Conservation (phyloP, 2,888 invertebrate genomes). For the Ypsolopha scabrella region DNA sequence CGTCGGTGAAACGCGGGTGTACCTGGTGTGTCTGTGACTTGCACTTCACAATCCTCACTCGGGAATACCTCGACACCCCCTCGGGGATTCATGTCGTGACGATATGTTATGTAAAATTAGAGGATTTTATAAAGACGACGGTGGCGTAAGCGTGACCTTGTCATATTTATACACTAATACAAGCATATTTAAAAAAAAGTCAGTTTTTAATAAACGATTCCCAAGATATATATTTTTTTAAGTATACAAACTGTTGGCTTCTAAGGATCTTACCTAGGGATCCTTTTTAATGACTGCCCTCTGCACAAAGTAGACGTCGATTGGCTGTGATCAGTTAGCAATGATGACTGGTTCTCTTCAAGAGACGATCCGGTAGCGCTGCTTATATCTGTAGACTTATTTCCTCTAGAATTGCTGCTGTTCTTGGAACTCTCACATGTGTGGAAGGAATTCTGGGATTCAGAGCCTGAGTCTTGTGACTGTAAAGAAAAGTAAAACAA, state of each 20-base stretch:
- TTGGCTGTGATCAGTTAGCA: constrained; percentile 57
- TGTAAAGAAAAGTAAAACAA: constrained; percentile 19
- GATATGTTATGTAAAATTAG: too few relatives aligned
- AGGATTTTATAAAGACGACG: too few relatives aligned
- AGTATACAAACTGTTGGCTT: neutral
- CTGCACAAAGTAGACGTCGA: constrained; percentile 70
- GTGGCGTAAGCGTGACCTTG: too few relatives aligned
- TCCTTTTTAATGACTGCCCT: constrained; percentile 56
- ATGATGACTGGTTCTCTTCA: constrained; percentile 52
- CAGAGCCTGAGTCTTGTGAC: constrained; percentile 51
- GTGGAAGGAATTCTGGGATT: constrained; percentile 50
- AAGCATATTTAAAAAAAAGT: too few relatives aligned
- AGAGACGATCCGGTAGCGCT: constrained; percentile 49
- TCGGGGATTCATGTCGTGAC: too few relatives aligned
- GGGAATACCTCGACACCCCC: too few relatives aligned
- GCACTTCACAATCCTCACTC: too few relatives aligned
- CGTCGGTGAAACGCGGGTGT: too few relatives aligned
- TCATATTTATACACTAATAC: too few relatives aligned
- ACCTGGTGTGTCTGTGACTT: too few relatives aligned
- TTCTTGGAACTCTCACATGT: constrained; percentile 62
- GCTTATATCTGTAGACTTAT: constrained; percentile 60
- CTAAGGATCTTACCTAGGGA: constrained; percentile 37
- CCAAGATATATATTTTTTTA: too few relatives aligned
- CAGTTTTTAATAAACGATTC: too few relatives aligned
- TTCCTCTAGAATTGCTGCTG: constrained; percentile 43